A percentile compares a stretch with the other conserved stretches of the same genome.
phyloP scores from a whole-genome alignment of 2,113 vertebrate species.

The Scortum barcoo region DNA sequence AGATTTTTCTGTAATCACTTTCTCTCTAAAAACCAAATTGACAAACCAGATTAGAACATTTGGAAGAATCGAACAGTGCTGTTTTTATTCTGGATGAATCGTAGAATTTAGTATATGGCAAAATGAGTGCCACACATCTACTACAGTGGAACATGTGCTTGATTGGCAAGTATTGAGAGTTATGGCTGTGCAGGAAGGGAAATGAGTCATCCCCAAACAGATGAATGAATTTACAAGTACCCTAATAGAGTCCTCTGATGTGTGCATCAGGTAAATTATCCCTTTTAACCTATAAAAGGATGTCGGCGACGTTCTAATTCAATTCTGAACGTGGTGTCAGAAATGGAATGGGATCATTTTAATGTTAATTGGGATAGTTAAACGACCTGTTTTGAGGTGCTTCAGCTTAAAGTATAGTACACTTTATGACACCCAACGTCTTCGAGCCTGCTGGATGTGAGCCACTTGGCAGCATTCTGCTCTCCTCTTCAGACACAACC shows the following conservation, averaged over 20 bases:
- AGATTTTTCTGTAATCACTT: slow-evolving; percentile 53
- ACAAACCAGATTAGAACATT: slow-evolving; percentile 70
- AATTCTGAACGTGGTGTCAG: slow-evolving; percentile 54
- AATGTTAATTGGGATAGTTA: slow-evolving; percentile 60
- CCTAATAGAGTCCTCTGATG: slow-evolving; percentile 59
- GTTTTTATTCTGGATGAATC: slow-evolving; percentile 50
- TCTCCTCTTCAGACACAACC: slow-evolving; percentile 53
- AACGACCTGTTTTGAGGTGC: slow-evolving; percentile 63
- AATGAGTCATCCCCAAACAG: slow-evolving; percentile 66
- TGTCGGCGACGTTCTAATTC: slow-evolving; percentile 47
- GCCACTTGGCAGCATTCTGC: slow-evolving; percentile 69
- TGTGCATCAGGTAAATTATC: slow-evolving; percentile 63
- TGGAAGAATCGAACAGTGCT: slow-evolving; percentile 36
- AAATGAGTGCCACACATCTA: slow-evolving; percentile 42
- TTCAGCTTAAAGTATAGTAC: slow-evolving; percentile 56
- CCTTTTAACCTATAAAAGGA: slow-evolving; percentile 63
- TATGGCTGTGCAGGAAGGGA: slow-evolving; percentile 50
- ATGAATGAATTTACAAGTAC: slow-evolving; percentile 60
- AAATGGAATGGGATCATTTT: slow-evolving; percentile 49
- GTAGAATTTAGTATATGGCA: slow-evolving; percentile 37
- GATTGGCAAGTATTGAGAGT: slow-evolving; percentile 62
- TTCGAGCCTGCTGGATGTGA: slow-evolving; percentile 63
- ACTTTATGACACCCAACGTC: slow-evolving; percentile 45
- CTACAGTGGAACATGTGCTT: slow-evolving; percentile 63
- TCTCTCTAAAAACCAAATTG: slow-evolving; percentile 57